Conservation (phyloP, 2,113 vertebrate species). For the Cricetomys ansorgei region DNA sequence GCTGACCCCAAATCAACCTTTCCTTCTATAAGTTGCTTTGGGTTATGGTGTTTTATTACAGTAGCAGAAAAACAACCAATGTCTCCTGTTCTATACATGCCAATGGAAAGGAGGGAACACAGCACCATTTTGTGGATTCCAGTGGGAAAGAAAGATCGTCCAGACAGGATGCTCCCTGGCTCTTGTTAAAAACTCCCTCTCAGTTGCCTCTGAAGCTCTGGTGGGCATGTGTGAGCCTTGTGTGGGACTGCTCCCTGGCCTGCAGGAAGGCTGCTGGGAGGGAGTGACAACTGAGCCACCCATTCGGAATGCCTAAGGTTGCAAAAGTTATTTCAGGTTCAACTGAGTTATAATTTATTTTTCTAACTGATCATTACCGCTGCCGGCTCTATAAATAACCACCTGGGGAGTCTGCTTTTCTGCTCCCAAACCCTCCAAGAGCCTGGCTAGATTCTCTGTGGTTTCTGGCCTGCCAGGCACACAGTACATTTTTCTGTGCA, state of each 20-base stretch:
- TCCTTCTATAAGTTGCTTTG: background rate
- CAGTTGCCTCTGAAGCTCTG: background rate
- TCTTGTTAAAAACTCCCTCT: slow-evolving; percentile 32
- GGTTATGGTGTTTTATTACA: background rate
- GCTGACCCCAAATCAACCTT: background rate
- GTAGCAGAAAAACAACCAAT: background rate
- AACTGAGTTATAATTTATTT: slow-evolving; percentile 73
- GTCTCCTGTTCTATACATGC: background rate
- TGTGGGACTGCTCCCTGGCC: background rate
- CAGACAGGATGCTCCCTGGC: background rate
- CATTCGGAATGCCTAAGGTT: slow-evolving; percentile 44
- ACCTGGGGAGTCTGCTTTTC: slow-evolving; percentile 64
- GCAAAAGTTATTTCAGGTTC: slow-evolving; percentile 72
- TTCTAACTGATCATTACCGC: slow-evolving; percentile 72
- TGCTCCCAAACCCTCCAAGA: slow-evolving; percentile 64
- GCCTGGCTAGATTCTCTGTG: slow-evolving; percentile 65
- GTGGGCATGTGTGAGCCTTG: background rate
- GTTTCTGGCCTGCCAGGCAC: slow-evolving; percentile 75
- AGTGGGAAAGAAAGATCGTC: background rate
- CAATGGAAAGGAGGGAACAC: background rate
- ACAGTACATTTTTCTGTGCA: slow-evolving; percentile 49
- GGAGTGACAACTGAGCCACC: background rate
- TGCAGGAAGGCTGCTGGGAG: background rate
- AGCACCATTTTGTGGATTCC: background rate
- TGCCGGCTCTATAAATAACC: slow-evolving; percentile 69